Evolutionary conservation across 1,140 invertebrate species (phyloP), one percentile per base, ranked within the genome.

Genomic region (Samia ricini): DNA sequence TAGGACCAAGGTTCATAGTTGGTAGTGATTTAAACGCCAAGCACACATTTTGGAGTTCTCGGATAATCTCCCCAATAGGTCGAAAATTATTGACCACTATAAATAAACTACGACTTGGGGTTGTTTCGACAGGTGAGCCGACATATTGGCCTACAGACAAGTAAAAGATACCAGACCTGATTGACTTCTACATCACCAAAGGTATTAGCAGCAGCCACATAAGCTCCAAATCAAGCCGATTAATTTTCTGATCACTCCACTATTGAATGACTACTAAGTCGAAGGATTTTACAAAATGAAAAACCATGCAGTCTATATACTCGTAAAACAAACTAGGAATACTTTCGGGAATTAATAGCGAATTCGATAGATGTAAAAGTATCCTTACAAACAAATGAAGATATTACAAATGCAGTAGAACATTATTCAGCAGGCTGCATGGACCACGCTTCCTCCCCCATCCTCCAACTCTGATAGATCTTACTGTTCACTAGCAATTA

Each of bases 11-110:
- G 55, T 88, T 87, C 63, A 70, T 90, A 22, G 74, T 68, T 3
- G 82, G 73, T 0, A 78, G 78, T 2, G 77, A 88, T 50, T 85
- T 69, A n/a, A 88, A 85, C 49, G 76, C 75, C 3, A 86, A 85
- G 63, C 73, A 82, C 19, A 63, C 51, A 4, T 26, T 58, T n/a
- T 87, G 77, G 76, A 72, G 77, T 4, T 83, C 69, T 22, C 69
- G 72, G 23, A 49, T 69, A 7, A 60, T n/a, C 0, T 66, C 64
- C n/a, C 52, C 67, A 4, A 72, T 63, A 62, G 74, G 68, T 10
- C 62, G 66, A 59, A 58, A 70, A 58, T 72, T 80, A 6, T 49
- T 68, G 2, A 63, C 49, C 57, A 54, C 71, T 2, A 63, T 72
- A 1, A 36, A 60, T n/a, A 29, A 24, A 49, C 63, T 7, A 75